These are phyloP conservation scores for Artibeus jamaicensis DNA, from an alignment of 2,797 vertebrate species.

Conservation along the genomic window DNA sequence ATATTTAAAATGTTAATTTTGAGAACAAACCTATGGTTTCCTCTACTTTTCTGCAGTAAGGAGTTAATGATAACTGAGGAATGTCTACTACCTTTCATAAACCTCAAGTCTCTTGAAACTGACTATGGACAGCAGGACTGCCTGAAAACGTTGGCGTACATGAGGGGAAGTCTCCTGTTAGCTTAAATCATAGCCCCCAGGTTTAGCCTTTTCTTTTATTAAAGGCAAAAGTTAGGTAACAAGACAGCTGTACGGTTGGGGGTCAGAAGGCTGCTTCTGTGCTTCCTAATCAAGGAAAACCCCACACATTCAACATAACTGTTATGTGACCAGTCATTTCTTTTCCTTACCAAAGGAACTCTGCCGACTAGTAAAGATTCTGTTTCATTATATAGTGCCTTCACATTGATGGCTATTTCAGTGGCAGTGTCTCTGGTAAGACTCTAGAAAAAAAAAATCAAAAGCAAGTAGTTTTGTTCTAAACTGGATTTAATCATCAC, in stretches of 20 bases:
- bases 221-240: not conserved
- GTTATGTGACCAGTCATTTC: not conserved
- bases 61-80: not conserved
- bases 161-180: not conserved
- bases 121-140: not conserved
- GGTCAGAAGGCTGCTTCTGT: not conserved
- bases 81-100: not conserved
- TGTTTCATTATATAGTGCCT: constrained; percentile 96
- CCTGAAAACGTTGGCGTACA: not conserved
- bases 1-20: not conserved
- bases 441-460: constrained; percentile 83
- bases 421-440: constrained; percentile 95
- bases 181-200: not conserved
- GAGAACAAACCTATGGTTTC: not conserved
- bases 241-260: not conserved
- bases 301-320: not conserved
- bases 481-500: not conserved
- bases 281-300: not conserved
- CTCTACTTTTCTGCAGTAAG: not conserved
- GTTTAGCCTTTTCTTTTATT: not conserved
- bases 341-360: constrained; percentile 92
- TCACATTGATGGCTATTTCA: constrained; percentile 95
- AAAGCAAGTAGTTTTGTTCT: constrained; percentile 19
- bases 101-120: not conserved
- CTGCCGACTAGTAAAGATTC: constrained; percentile 94